Evolutionary conservation across 2,797 vertebrate species (phyloP), one percentile per base, ranked within the genome.

Genomic region (Ctenopoma kingsleyae): DNA sequence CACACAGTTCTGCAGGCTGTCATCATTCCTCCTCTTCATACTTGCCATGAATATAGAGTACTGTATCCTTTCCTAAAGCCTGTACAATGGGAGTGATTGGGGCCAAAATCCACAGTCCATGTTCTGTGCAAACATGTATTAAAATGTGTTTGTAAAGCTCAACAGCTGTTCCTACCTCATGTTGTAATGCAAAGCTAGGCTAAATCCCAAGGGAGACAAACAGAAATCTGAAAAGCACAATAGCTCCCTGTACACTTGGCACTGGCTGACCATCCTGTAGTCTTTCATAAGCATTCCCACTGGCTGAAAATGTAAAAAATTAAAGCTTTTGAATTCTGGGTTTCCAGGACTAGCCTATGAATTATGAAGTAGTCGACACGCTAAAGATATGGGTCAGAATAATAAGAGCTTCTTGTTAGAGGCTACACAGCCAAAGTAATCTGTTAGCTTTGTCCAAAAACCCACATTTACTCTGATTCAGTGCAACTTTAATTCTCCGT

Each of bases 281-380:
- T 52, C 17, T 58, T 58, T 47, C 60, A 56, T 8, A 20, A 73
- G 41, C 51, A 2, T 43, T 44, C 22, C 53, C 47, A 27, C 3
- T 36, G 62, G 57, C 40, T 40, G 48, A 46, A n/a, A 49, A 58
- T 36, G 35, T 58, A 13, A 68, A 71, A 67, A 66, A 73, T 35
- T 8, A 47, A 82, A 61, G 46, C 49, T 38, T 41, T 40, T 48
- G 61, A 23, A 64, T 81, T 78, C 27, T 67, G 53, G 54, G 67
- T 74, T 62, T 79, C 30, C 61, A 76, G 60, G 38, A 41, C 65
- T 5, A 1, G 10, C 0, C 27, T 46, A 47, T 84, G 27, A 80
- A 86, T 85, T 20, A 77, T 75, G 32, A 75, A 82, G 27, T 0
- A 47, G 38, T 59, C 12, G 13, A 71, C 44, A 19, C 30, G 47